Conservation (phyloP, 2,797 vertebrate genomes). For the Hozukius guyotensis region DNA sequence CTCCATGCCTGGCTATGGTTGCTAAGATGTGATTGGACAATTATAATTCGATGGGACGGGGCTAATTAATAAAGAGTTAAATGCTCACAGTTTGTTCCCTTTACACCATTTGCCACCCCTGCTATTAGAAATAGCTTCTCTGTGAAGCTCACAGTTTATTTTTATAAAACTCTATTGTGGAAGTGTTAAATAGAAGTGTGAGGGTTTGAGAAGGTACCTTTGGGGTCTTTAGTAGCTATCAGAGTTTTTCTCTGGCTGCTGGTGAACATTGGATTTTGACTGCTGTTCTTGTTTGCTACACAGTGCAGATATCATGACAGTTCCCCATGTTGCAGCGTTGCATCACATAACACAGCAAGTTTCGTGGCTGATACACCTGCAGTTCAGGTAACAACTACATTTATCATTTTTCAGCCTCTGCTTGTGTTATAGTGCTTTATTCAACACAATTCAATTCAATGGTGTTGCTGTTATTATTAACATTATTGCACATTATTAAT, state of each 20-base stretch:
- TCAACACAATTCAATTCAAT: not conserved
- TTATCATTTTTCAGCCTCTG: not conserved
- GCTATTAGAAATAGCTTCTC: not conserved
- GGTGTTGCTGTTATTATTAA: not conserved
- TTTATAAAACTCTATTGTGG: not conserved
- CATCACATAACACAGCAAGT: slow-evolving; percentile 6
- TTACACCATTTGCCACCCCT: not conserved
- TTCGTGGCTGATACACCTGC: not conserved
- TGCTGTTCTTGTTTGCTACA: not conserved
- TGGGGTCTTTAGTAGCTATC: not conserved
- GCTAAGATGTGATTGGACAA: not conserved
- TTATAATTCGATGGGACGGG: not conserved
- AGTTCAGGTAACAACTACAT: not conserved
- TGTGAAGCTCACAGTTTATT: not conserved
- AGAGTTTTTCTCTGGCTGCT: not conserved
- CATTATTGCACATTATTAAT: not conserved
- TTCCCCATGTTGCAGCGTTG: not conserved
- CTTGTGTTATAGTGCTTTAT: not conserved
- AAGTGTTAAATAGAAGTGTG: not conserved
- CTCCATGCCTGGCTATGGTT: not conserved
- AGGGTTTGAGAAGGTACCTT: not conserved
- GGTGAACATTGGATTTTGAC: not conserved
- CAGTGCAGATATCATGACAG: slow-evolving; percentile 13
- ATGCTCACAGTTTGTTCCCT: not conserved
- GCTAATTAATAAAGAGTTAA: not conserved